These are phyloP conservation scores for Tachina lurida DNA, from an alignment of 2,888 invertebrate species.

Conservation along the genomic window DNA sequence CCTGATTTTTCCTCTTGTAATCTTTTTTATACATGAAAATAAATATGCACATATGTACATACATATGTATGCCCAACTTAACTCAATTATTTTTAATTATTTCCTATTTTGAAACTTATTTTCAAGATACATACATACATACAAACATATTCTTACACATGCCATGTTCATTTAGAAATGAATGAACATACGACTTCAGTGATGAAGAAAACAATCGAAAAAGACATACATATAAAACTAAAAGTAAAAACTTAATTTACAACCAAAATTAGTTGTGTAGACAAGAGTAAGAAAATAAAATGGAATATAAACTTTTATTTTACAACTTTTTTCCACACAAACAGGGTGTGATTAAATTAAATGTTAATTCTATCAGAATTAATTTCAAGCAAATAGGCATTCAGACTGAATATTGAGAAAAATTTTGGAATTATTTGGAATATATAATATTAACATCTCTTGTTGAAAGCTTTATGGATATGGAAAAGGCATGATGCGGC, in stretches of 20 bases:
- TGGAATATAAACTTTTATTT: slow-evolving; percentile 50
- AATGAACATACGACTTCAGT: neutral
- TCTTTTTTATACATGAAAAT: neutral
- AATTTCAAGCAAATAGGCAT: too few species aligned
- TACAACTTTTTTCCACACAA: neutral
- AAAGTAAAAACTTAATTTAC: slow-evolving; percentile 60
- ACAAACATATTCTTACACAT: slow-evolving; percentile 58
- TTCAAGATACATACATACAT: slow-evolving; percentile 22
- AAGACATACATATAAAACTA: neutral
- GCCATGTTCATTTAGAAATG: slow-evolving; percentile 49
- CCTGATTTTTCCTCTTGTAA: neutral
- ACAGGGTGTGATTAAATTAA: slow-evolving; percentile 12
- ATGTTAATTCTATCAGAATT: neutral
- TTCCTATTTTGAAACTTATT: slow-evolving; percentile 64
- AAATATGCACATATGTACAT: neutral
- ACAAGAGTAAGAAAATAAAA: slow-evolving; percentile 56
- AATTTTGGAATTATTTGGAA: too few species aligned
- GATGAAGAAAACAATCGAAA: slow-evolving; percentile 12
- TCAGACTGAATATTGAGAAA: too few species aligned
- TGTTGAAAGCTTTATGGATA: neutral
- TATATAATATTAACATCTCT: neutral
- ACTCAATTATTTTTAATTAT: slow-evolving; percentile 71
- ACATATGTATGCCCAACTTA: slow-evolving; percentile 57
- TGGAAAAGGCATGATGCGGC: neutral
- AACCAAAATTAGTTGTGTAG: slow-evolving; percentile 68